phyloP scores from a whole-genome alignment of 2,888 invertebrate species.

The Nomada fabriciana region DNA sequence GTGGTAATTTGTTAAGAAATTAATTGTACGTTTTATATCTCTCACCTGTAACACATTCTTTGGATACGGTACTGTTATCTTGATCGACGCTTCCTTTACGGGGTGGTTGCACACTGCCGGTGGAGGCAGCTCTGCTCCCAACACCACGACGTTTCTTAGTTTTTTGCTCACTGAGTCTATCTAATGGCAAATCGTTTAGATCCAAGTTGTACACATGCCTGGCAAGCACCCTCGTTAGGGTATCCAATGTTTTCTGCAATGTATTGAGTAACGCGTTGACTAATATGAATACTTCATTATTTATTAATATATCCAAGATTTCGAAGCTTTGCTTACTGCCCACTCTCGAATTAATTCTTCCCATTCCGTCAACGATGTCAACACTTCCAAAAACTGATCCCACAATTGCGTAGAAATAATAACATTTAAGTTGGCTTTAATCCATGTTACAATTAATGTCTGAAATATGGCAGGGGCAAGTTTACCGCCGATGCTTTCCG shows the following conservation, averaged over 20 bases:
- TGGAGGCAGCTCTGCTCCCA: constrained; percentile 81
- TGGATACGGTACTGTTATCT: constrained; percentile 76
- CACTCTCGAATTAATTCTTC: constrained; percentile 98
- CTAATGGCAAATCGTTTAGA: constrained; percentile 93
- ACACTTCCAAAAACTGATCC: constrained; percentile 95
- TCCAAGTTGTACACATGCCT: constrained; percentile 98
- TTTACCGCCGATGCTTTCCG: constrained; percentile 89
- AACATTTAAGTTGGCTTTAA: constrained; percentile 97
- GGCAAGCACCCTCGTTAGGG: constrained; percentile 96
- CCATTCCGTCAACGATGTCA: constrained; percentile 96
- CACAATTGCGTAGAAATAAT: constrained; percentile 94
- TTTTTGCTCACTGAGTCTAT: constrained; percentile 92
- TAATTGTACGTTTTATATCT: neutral
- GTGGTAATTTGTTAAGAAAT: neutral
- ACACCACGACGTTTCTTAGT: constrained; percentile 88
- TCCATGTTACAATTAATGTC: constrained; percentile 99
- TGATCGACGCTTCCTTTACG: constrained; percentile 81
- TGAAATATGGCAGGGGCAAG: constrained; percentile 95
- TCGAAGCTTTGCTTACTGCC: constrained; percentile 89
- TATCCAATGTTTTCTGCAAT: constrained; percentile 96
- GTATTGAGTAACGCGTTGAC: neutral
- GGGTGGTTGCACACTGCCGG: constrained; percentile 82
- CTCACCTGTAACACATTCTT: constrained; percentile 80
- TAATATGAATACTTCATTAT: neutral
- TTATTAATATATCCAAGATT: neutral